Evolutionary conservation across 2,888 invertebrate genomes (phyloP), one percentile per base, ranked within the genome.

Genomic region (Ophonus ardosiacus): DNA sequence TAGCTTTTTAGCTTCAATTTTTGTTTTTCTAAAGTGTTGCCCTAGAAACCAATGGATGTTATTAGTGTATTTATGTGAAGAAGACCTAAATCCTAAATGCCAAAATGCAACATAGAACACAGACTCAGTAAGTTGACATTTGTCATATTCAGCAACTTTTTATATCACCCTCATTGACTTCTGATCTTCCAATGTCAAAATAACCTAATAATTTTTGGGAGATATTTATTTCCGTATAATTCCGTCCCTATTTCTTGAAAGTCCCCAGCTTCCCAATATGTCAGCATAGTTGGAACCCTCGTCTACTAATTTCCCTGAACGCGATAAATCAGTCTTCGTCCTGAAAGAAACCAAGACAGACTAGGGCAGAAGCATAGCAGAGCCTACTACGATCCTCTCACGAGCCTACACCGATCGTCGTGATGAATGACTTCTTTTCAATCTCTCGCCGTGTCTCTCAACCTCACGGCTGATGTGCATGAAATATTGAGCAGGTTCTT

Each of bases 371-470:
- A 63, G 63, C 31, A 31, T 3, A 31, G 31, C 31, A 31, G 31
- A 31, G 31, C 43, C 43, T 51, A 51, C 43, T 0, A 0, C 43
- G 43, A 51, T 51, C 43, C 10, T 51, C 63, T 63, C 10, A 13
- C 63, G 15, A 38, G 63, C 59, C 8, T 17, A 81, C 21, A 38
- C 15, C 80, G 31, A 5, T 18, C 59, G 15, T 15, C 43, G 63
- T 81, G 80, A 81, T 81, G 80, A 81, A 81, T 61, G 80, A 81
- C 80, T 81, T 80, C 63, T 81, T 81, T 81, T 81, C 61, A 61
- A 81, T 81, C 63, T 63, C 59, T 38, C 18, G 59, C 15, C 43
- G 21, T 81, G 38, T 59, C 18, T 43, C 38, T 31, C 18, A 17
- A n/a, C 24, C 61, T 3, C 40, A 40, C 7, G 24, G 63, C 18